phyloP scores from a whole-genome alignment of 2,888 invertebrate genomes.

The Monopis laevigella region DNA sequence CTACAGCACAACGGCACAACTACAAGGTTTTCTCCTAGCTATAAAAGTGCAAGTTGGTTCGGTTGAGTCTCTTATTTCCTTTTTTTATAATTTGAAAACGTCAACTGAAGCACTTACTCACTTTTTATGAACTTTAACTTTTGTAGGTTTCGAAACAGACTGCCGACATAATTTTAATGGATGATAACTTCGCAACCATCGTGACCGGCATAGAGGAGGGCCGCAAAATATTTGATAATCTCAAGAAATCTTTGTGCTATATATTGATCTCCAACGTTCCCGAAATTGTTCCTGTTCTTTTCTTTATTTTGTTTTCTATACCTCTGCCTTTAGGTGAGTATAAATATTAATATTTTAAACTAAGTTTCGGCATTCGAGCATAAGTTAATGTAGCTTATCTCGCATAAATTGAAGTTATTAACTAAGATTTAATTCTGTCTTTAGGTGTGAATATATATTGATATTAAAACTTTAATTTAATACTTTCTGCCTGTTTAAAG shows the following conservation, averaged over 20 bases:
- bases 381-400: background rate
- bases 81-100: no score
- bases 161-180: slow-evolving; percentile 88
- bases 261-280: slow-evolving; percentile 85
- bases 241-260: slow-evolving; percentile 87
- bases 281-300: slow-evolving; percentile 82
- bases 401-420: background rate
- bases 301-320: slow-evolving; percentile 77
- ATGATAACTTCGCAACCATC: slow-evolving; percentile 89
- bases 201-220: slow-evolving; percentile 87
- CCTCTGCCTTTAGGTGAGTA: slow-evolving; percentile 72
- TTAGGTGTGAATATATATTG: no score
- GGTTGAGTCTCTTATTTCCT: no score
- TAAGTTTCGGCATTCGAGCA: background rate
- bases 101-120: no score
- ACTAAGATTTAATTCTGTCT: no score
- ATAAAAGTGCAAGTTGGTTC: no score
- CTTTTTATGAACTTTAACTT: no score
- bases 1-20: no score
- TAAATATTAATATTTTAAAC: background rate
- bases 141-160: slow-evolving; percentile 80
- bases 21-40: no score
- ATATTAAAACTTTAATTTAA: no score
- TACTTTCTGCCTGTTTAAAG: no score
- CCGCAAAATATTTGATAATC: slow-evolving; percentile 84